A percentile compares a stretch with the other conserved stretches of the same genome.
Conservation (phyloP, 2,797 vertebrate genomes). For the Diplodus sargus region DNA sequence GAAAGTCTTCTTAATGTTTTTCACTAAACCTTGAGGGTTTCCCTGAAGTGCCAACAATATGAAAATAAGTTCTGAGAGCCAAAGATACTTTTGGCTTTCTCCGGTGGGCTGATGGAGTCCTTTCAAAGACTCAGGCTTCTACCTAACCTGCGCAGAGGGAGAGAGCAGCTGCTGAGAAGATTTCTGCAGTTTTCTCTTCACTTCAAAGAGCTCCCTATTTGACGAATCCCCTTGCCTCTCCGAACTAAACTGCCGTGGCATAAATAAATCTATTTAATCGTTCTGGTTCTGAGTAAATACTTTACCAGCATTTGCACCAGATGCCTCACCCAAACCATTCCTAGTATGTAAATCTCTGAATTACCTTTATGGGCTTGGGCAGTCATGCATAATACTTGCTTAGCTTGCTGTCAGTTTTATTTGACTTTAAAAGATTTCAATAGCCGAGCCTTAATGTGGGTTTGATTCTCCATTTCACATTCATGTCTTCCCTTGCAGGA, state of each 20-base stretch:
- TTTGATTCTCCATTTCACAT: constrained; percentile 23
- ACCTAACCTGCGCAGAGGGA: constrained; percentile 71
- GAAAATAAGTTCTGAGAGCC: constrained; percentile 70
- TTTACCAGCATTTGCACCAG: constrained; percentile 67
- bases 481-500: constrained; percentile 1
- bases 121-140: constrained; percentile 75
- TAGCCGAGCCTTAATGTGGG: constrained; percentile 37
- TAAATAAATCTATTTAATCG: constrained; percentile 81
- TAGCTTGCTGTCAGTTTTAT: constrained; percentile 27
- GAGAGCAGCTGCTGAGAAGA: constrained; percentile 78
- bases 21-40: constrained; percentile 69
- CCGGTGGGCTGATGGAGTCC: constrained; percentile 64
- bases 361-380: constrained; percentile 19
- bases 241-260: constrained; percentile 63
- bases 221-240: constrained; percentile 73
- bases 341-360: constrained; percentile 46
- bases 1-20: constrained; percentile 72
- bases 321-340: constrained; percentile 57
- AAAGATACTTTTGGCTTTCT: constrained; percentile 80
- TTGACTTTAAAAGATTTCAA: constrained; percentile 26
- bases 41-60: constrained; percentile 70
- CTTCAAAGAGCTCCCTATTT: constrained; percentile 75
- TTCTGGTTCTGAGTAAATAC: constrained; percentile 74
- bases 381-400: constrained; percentile 19
- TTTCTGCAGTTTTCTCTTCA: constrained; percentile 71